Evolutionary conservation across 2,113 vertebrate species (phyloP).

Genomic region (Morone chrysops): DNA sequence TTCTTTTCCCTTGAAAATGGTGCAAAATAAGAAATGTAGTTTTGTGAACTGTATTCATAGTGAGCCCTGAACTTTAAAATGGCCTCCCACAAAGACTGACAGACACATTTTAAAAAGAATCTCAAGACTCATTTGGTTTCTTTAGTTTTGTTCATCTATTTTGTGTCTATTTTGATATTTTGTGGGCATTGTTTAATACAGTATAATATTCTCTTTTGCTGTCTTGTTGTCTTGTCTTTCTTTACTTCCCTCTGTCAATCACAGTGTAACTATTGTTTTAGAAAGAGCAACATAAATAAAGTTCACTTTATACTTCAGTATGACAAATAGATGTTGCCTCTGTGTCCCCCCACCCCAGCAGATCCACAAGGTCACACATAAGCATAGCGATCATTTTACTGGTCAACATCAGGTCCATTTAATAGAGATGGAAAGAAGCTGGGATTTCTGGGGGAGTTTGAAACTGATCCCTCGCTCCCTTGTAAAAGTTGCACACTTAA

Average conservation of each 20-base stretch:
- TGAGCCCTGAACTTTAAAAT: neutral
- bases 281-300: too few species aligned
- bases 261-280: too few species aligned
- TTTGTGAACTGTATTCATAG: neutral
- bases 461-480: slow-evolving; percentile 69
- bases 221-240: neutral
- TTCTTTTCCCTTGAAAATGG: too few species aligned
- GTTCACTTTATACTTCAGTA: neutral
- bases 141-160: neutral
- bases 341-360: neutral
- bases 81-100: neutral
- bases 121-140: neutral
- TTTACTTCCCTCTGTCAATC: neutral
- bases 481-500: slow-evolving; percentile 78
- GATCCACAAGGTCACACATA: slow-evolving; percentile 44
- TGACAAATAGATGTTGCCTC: neutral
- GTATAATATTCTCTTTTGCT: neutral
- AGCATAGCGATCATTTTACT: slow-evolving; percentile 66
- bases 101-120: neutral
- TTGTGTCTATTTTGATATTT: neutral
- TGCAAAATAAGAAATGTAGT: neutral
- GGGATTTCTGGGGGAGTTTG: slow-evolving; percentile 67
- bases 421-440: slow-evolving; percentile 60
- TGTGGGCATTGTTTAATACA: neutral
- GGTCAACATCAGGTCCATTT: slow-evolving; percentile 61